These are phyloP conservation scores for Sinella curviseta DNA, from an alignment of 1,140 invertebrate species.

Conservation along the genomic window DNA sequence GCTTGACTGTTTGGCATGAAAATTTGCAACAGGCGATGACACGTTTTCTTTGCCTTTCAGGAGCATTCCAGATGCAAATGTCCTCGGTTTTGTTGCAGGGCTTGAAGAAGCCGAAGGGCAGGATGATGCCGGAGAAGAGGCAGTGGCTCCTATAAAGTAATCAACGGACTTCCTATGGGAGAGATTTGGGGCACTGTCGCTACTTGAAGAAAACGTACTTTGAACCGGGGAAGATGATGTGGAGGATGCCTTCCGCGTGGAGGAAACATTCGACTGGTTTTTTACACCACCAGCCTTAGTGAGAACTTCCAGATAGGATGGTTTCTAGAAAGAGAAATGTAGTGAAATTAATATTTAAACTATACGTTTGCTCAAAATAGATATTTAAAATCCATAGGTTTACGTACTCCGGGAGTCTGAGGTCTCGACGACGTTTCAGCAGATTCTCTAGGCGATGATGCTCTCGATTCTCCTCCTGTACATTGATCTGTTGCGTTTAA, in stretches of 20 bases:
- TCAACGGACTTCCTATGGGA: conserved; percentile 27
- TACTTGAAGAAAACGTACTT: background rate
- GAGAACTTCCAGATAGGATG: conserved; percentile 45
- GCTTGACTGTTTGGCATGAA: background rate
- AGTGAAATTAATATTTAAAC: too few relatives aligned
- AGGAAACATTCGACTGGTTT: background rate
- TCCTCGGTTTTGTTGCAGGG: background rate
- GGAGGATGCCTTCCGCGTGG: background rate
- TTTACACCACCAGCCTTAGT: conserved; percentile 36
- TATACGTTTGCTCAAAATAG: conserved; percentile 1
- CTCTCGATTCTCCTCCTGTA: background rate
- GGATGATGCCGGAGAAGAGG: conserved; percentile 5
- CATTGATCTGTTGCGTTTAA: background rate
- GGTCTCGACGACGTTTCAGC: conserved; percentile 33
- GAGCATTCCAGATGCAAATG: background rate
- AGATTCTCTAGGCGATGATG: conserved; percentile 29
- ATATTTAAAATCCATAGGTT: background rate
- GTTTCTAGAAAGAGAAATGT: conserved; percentile 38
- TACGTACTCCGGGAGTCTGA: conserved; percentile 43
- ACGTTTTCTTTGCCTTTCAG: conserved; percentile 21
- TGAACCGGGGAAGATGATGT: conserved; percentile 29
- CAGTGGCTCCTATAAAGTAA: conserved; percentile 28
- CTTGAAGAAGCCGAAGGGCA: conserved; percentile 15
- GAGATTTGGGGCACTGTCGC: conserved; percentile 21
- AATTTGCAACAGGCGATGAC: background rate